These are phyloP conservation scores for Palaemon carinicauda DNA, from an alignment of 1,140 invertebrate genomes.

Conservation along the genomic window DNA sequence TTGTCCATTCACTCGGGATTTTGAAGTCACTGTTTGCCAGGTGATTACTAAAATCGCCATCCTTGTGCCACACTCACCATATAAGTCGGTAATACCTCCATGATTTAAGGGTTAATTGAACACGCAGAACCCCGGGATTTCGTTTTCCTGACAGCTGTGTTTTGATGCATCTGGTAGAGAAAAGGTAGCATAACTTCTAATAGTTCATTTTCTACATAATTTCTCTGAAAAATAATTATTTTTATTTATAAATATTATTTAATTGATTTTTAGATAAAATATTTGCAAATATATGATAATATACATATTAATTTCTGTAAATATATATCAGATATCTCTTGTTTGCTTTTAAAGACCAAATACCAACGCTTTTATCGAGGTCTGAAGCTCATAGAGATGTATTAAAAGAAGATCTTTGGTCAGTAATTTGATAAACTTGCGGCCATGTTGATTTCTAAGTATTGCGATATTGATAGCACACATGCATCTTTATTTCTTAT, in stretches of 20 bases:
- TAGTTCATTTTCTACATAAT: not conserved
- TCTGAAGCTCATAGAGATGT: too few relatives aligned
- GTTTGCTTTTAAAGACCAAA: too few relatives aligned
- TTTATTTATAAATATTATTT: not conserved
- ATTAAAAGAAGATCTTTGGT: too few relatives aligned
- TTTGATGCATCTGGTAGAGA: slow-evolving; percentile 47
- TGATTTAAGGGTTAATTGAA: slow-evolving; percentile 11
- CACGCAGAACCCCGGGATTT: slow-evolving; percentile 7
- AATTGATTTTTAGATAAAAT: not conserved
- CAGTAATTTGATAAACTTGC: too few relatives aligned
- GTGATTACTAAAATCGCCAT: not conserved
- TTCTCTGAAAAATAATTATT: not conserved
- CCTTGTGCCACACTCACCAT: slow-evolving; percentile 2
- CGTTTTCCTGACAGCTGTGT: slow-evolving; percentile 48
- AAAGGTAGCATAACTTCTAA: not conserved
- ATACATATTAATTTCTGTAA: too few relatives aligned
- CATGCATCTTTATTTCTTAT: too few relatives aligned
- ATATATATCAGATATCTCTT: too few relatives aligned
- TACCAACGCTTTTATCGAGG: too few relatives aligned
- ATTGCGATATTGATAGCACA: too few relatives aligned
- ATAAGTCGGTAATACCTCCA: slow-evolving; percentile 52
- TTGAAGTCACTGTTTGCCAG: not conserved
- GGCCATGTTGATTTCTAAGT: too few relatives aligned
- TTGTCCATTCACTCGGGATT: too few relatives aligned
- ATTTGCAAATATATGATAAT: too few relatives aligned